phyloP scores from a whole-genome alignment of 2,888 invertebrate genomes.

The Synergus japonicus region DNA sequence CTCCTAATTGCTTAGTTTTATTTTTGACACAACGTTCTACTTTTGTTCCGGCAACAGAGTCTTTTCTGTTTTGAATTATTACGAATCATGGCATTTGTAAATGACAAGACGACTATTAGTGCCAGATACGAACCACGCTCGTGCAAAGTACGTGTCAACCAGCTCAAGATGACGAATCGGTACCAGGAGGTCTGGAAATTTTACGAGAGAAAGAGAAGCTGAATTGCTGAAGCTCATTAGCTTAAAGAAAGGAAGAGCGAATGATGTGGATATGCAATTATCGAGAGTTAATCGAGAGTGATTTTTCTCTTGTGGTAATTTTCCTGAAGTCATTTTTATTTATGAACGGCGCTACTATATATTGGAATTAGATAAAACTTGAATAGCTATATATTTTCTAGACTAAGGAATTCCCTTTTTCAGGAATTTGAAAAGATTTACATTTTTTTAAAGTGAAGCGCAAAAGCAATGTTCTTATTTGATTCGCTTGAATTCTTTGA shows the following conservation, averaged over 20 bases:
- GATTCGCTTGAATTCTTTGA: background rate
- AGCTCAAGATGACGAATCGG: conserved; percentile 7
- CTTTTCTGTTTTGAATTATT: background rate
- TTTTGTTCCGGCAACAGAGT: background rate
- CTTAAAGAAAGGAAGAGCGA: background rate
- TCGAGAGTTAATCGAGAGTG: background rate
- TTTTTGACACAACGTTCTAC: background rate
- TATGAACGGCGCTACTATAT: too few relatives aligned
- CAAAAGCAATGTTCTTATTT: background rate
- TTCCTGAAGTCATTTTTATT: background rate
- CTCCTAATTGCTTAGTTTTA: background rate
- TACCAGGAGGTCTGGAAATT: background rate
- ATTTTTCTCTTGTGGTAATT: background rate
- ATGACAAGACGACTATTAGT: conserved; percentile 3
- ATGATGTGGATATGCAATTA: background rate
- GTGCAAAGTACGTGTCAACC: conserved; percentile 11
- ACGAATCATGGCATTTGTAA: background rate
- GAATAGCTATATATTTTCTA: too few relatives aligned
- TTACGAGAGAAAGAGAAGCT: background rate
- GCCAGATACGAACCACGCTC: background rate
- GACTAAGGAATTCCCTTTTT: too few relatives aligned
- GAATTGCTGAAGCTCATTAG: background rate
- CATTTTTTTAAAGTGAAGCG: too few relatives aligned
- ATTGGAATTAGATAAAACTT: too few relatives aligned
- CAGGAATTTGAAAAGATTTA: too few relatives aligned